Evolutionary conservation across 2,888 invertebrate species (phyloP), one percentile per base, ranked within the genome.

Genomic region (Volucella bombylans): DNA sequence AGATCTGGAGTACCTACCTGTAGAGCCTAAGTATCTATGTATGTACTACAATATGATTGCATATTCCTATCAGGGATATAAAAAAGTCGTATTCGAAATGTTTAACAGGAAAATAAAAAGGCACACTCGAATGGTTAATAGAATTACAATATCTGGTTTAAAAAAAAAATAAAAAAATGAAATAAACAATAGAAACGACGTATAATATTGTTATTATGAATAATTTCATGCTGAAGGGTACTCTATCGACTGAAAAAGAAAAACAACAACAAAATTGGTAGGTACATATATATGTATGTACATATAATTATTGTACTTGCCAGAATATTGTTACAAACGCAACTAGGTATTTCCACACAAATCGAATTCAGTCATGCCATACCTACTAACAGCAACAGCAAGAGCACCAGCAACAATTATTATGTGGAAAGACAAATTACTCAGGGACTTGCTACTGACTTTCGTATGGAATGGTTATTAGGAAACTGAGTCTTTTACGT

Each of bases 381-480:
- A 4, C 38, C 15, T 49, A 31, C 10, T 49, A 64, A 55, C 52
- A 39, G 23, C 39, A 55, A 18, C 55, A 68, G 65, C 49, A 11
- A 41, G 15, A 4, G 10, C 11, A 43, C 10, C 49, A 45, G 73
- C 47, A 15, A 31, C 11, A 61, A 8, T 11, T n/a, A 12, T 9
- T 50, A 73, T 67, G 73, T 62, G 67, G 73, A 80, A 73, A 80
- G 67, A 80, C 67, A 67, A 80, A 73, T 73, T 67, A 72, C 72
- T 67, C 39, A 31, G 54, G 41, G 64, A 67, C 61, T 80, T 73
- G 80, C 73, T 67, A 64, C 72, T 73, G 65, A 73, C 59, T 80
- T 80, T 80, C 72, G 80, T 80, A 80, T 65, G 62, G 52, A 79
- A 68, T 65, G 38, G 73, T 69, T 71, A 59, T 76, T 76, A 71